phyloP scores from a whole-genome alignment of 2,888 invertebrate species.

The Drosophila pseudotalamancana region DNA sequence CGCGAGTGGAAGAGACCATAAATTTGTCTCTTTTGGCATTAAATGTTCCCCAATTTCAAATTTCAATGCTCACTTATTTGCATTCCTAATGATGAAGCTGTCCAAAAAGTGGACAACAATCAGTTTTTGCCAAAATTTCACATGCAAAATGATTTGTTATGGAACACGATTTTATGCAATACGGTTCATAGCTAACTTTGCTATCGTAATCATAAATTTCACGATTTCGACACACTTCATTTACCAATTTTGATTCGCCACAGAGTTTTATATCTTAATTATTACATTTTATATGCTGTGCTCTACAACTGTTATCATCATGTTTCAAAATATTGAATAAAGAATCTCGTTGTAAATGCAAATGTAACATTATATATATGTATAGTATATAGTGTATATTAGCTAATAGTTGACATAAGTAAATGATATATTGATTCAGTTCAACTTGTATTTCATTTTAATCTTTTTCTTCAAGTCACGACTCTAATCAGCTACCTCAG shows the following conservation, averaged over 20 bases:
- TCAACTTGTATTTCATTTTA: no score
- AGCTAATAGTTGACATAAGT: no score
- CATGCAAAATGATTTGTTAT: constrained; percentile 12
- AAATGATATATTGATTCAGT: no score
- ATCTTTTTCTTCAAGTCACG: no score
- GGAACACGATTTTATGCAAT: constrained; percentile 25
- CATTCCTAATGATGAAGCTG: constrained; percentile 64
- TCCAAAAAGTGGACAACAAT: constrained; percentile 20
- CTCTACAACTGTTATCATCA: background rate
- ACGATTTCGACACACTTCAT: constrained; percentile 7
- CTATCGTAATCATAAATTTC: constrained; percentile 22
- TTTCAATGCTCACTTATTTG: constrained; percentile 51
- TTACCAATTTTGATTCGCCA: constrained; percentile 19
- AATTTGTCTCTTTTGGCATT: constrained; percentile 42
- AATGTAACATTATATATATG: no score
- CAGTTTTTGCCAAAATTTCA: constrained; percentile 9
- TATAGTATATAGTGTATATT: no score
- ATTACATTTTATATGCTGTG: background rate
- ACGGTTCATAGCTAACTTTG: constrained; percentile 10
- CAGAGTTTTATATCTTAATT: background rate
- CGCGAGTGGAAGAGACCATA: constrained; percentile 27
- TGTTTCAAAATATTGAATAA: no score
- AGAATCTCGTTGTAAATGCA: no score
- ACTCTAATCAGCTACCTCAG: no score
- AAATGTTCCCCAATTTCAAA: constrained; percentile 35